Base-by-base conservation (phyloP, 2,888 invertebrate species). In the Eledone cirrhosa region DNA sequence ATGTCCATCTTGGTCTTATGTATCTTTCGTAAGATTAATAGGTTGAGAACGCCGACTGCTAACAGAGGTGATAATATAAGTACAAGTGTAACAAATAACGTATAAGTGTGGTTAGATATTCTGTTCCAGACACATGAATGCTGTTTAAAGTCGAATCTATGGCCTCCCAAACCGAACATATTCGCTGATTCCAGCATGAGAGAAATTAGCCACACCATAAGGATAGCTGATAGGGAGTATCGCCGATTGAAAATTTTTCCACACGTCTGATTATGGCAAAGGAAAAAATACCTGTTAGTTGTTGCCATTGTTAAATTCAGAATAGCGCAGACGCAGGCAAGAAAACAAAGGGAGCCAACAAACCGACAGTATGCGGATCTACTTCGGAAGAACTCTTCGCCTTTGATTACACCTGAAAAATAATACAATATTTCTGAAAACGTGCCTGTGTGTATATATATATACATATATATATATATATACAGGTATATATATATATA, bases 121-220 rank as follows among this genome's bases (percentile, higher is more conserved):
- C 89, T 82, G 78, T 88, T 87, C 89, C 88, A 88, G 67, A 88
- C 86, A 80, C 89, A 89, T 78, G 86, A 86, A 77, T 87, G 87
- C 77, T 81, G 87, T 80, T 89, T 88, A 77, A 80, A 48, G 83
- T 89, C 89, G 72, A 87, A 89, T 65, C 80, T 81, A 79, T 88
- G 87, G 59, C 83, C 87, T 1, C 88, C 87, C 87, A 87, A 87
- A 11, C 87, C 88, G 3, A 87, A 27, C 63, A 87, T 83, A 82
- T 88, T 89, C 0, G 87, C 87, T 75, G 87, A 83, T 81, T 88
- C 87, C 27, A 86, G 83, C 24, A 86, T 41, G 74, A 88, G 86
- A 27, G 87, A 87, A 1, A 83, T 29, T 7, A 86, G 27, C 89
- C 89, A 89, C 53, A 84, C 84, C 14, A 81, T 7, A 7, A 86